Percentiles rank a stretch among this genome's conserved stretches.
Conservation (phyloP, 2,797 vertebrate genomes). For the Anguilla obscura region DNA sequence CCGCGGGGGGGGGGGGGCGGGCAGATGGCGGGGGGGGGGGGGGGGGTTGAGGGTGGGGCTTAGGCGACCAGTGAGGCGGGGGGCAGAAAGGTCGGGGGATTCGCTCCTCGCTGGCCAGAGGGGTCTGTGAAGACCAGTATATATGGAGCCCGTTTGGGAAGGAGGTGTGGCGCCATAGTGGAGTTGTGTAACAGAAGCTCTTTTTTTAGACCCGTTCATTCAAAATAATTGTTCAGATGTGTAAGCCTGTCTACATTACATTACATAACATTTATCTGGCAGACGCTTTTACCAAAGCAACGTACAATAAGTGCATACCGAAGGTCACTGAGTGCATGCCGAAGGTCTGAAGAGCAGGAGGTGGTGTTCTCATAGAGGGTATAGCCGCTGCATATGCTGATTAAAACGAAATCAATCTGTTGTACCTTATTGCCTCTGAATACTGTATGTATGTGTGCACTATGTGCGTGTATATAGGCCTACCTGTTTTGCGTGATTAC, state of each 20-base stretch:
- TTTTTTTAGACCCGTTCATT: neutral
- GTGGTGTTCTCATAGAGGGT: neutral
- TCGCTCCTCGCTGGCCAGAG: neutral
- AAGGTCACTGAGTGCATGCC: too few relatives aligned
- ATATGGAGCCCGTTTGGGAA: neutral
- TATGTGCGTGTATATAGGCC: slow-evolving; percentile 18
- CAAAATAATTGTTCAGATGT: neutral
- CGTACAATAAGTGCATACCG: too few relatives aligned
- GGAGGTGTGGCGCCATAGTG: neutral
- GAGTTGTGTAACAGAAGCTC: neutral
- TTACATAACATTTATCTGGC: too few relatives aligned
- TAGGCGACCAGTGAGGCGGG: neutral
- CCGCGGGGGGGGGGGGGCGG: neutral
- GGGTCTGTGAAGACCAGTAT: neutral
- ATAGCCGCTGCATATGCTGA: neutral
- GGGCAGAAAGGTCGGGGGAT: neutral
- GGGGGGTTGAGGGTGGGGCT: too few relatives aligned
- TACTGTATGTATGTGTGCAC: neutral
- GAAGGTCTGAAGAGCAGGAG: neutral
- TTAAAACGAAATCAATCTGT: neutral
- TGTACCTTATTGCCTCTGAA: slow-evolving; percentile 16
- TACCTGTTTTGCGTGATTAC: slow-evolving; percentile 64
- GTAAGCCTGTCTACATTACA: neutral
- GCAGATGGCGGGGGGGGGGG: neutral
- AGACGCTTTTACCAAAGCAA: too few relatives aligned